Conservation (phyloP, 2,888 invertebrate genomes). For the Pristionchus maxplancki region DNA sequence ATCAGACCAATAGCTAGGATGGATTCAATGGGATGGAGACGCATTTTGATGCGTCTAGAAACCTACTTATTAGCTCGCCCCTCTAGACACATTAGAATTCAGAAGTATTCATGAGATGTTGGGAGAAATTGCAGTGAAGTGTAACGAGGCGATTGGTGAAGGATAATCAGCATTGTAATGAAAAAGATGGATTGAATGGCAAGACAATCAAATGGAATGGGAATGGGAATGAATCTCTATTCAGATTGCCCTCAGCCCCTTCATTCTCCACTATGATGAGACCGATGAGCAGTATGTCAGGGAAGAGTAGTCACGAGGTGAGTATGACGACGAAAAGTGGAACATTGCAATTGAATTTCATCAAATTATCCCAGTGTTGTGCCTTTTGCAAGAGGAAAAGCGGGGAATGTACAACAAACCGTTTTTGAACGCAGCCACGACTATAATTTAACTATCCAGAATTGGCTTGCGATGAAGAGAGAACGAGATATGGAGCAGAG, state of each 20-base stretch:
- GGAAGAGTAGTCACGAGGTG: constrained; percentile 50
- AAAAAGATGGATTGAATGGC: background rate
- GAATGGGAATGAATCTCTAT: background rate
- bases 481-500: background rate
- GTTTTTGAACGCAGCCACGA: too few species aligned
- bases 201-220: background rate
- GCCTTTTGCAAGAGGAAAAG: too few species aligned
- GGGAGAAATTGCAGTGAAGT: background rate
- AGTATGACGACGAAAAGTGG: background rate
- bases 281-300: constrained; percentile 43
- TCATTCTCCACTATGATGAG: constrained; percentile 2
- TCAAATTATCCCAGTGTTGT: too few species aligned
- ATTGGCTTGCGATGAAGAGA: constrained; percentile 33
- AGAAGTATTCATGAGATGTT: background rate
- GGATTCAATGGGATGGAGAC: background rate
- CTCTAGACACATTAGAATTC: background rate
- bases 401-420: too few species aligned
- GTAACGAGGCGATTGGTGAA: background rate
- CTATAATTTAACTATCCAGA: background rate
- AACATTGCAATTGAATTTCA: too few species aligned
- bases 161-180: background rate
- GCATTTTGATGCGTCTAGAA: background rate
- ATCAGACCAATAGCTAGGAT: background rate
- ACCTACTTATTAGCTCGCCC: background rate
- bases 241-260: background rate